Percentiles rank a stretch among this genome's conserved stretches.
These are phyloP conservation scores for Hemiprocne comata DNA, from an alignment of 2,113 vertebrate species.

Conservation along the genomic window DNA sequence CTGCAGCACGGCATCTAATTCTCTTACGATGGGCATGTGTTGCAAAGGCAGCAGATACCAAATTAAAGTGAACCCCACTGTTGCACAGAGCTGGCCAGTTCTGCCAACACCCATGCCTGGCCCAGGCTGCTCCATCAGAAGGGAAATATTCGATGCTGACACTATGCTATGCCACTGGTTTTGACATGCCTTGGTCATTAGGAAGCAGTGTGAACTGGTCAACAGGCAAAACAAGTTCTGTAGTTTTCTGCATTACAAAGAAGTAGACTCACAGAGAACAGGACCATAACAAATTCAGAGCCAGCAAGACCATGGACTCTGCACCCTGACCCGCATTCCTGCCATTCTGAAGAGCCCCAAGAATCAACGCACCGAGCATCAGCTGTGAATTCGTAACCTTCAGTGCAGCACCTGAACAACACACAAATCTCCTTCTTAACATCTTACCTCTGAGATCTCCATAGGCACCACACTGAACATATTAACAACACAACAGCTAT, in stretches of 20 bases:
- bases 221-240: not conserved
- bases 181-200: not conserved
- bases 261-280: not conserved
- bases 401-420: not conserved
- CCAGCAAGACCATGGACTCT: not conserved
- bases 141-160: not conserved
- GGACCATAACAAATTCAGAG: not conserved
- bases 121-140: not conserved
- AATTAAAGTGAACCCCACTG: not conserved
- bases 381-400: not conserved
- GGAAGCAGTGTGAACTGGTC: not conserved
- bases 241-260: not conserved
- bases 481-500: not conserved
- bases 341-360: not conserved
- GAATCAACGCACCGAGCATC: accelerated
- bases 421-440: not conserved
- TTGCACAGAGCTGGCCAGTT: not conserved
- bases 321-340: not conserved
- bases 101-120: not conserved
- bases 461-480: not conserved
- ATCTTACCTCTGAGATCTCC: not conserved
- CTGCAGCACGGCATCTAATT: not conserved
- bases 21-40: accelerated
- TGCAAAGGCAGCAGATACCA: not conserved
- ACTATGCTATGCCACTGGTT: not conserved